These are phyloP conservation scores for Auanema sp. DNA, from an alignment of 2,888 invertebrate species.

Conservation along the genomic window DNA sequence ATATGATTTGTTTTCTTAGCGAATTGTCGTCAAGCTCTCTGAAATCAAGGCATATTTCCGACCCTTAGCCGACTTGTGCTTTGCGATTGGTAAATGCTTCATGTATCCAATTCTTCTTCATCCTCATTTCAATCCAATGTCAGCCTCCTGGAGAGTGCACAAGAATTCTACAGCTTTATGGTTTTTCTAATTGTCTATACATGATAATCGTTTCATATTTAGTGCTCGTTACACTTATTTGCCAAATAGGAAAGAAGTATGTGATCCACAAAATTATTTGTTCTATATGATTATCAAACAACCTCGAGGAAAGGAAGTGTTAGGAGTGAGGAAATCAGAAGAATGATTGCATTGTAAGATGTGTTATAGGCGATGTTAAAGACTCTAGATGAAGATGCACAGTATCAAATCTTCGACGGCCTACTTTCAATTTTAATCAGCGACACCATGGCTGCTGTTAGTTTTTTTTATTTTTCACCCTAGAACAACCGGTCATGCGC, in stretches of 20 bases:
- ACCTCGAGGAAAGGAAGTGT: constrained; percentile 48
- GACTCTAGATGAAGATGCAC: not conserved
- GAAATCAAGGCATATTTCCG: constrained; percentile 36
- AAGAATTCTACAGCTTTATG: constrained; percentile 11
- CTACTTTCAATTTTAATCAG: constrained; percentile 30
- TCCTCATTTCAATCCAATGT: constrained; percentile 28
- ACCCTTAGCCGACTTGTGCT: constrained; percentile 43
- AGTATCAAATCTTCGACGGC: constrained; percentile 18
- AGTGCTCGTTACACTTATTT: constrained; percentile 21
- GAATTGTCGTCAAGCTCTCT: constrained; percentile 30
- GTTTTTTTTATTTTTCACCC: constrained; percentile 1
- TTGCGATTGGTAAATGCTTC: constrained; percentile 35
- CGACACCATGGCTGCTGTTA: constrained; percentile 35
- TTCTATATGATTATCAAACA: constrained; percentile 56
- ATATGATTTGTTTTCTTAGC: constrained; percentile 15
- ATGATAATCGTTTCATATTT: not conserved
- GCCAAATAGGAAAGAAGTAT: constrained; percentile 40
- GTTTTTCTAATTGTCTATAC: constrained; percentile 6
- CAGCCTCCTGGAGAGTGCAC: constrained; percentile 36
- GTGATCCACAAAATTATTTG: constrained; percentile 40
- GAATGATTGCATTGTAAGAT: constrained; percentile 2
- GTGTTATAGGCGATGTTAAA: not conserved
- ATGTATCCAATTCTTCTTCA: constrained; percentile 42
- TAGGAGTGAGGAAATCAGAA: constrained; percentile 5
- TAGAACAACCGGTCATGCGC: not conserved